Evolutionary conservation across 2,888 invertebrate genomes (phyloP), one percentile per base, ranked within the genome.

Genomic region (Lamellibrachia satsuma): DNA sequence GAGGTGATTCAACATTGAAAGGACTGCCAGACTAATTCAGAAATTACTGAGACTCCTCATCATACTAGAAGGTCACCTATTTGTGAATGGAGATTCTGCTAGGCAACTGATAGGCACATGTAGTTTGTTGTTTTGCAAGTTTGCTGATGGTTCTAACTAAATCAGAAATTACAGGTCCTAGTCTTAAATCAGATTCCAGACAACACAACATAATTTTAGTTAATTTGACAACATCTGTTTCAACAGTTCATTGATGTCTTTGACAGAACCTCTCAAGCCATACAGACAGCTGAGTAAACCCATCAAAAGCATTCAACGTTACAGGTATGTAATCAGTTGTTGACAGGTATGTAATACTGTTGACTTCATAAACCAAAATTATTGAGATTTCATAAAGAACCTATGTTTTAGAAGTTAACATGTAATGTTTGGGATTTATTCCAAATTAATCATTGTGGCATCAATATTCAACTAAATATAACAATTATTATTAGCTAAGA

Each of bases 31-130:
- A 39, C 39, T 75, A 15, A 75, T 75, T 75, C 2, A 22, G 75
- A 75, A 22, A 75, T 75, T 11, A 22, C 75, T 75, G 2, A 39
- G 1, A 75, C 75, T 75, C 22, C 1, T 75, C 6, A 1, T 75
- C 6, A 22, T 4, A 91, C 15, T 93, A 93, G 52, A 92, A 60
- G 75, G 55, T 91, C 11, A 93, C 75, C 15, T 11, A 92, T 11
- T 2, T 22, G 39, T 92, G 3, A 52, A 3, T 22, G n/a, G n/a
- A 22, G 52, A 8, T 57, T 6, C 4, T 57, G 57, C 3, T 57
- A 57, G 57, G 8, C 57, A 6, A 57, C 57, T 75, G 75, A 22
- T 55, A 55, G 1, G 6, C 22, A 75, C 22, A 4, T 22, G 22
- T 75, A 75, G 75, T 75, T 2, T 55, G 75, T 75, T 2, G 22